Evolutionary conservation across 2,888 invertebrate genomes (phyloP).

Genomic region (Leucophenga maculata): DNA sequence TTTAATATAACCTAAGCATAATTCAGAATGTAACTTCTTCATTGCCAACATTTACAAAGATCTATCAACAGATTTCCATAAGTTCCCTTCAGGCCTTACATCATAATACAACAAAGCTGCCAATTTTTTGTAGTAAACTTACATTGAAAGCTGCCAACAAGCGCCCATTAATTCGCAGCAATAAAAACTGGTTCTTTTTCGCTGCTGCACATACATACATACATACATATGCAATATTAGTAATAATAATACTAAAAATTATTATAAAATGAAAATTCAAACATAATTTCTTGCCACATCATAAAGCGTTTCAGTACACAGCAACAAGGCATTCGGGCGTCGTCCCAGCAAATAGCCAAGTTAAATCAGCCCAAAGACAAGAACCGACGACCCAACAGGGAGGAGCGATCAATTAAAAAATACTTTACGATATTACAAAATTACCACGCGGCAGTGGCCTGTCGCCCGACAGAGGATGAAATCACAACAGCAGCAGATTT

Average conservation of each 20-base stretch:
- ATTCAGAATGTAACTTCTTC: no score
- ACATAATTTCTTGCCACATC: constrained; percentile 35
- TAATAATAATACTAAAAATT: constrained; percentile 15
- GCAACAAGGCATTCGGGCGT: constrained; percentile 9
- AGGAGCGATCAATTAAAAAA: constrained; percentile 66
- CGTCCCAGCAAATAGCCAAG: constrained; percentile 43
- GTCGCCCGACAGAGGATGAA: constrained; percentile 14
- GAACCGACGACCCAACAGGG: not conserved
- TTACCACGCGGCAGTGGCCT: constrained; percentile 54
- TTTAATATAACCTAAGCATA: no score
- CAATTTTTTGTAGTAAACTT: not conserved
- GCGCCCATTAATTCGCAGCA: not conserved
- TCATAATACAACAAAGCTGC: not conserved
- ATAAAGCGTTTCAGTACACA: constrained; percentile 31
- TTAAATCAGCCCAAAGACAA: constrained; percentile 23
- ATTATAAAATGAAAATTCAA: constrained; percentile 34
- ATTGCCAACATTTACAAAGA: no score
- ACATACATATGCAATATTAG: no score
- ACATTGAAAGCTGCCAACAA: not conserved
- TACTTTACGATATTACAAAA: constrained; percentile 68
- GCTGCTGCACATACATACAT: no score
- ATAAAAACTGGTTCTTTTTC: constrained; percentile 37
- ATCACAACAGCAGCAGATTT: constrained; percentile 26
- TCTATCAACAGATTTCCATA: no score
- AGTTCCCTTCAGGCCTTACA: no score